Percentiles rank a stretch among this genome's conserved stretches.
These are phyloP conservation scores for Nephrocerus scutellatus DNA, from an alignment of 2,888 invertebrate genomes.

Conservation along the genomic window DNA sequence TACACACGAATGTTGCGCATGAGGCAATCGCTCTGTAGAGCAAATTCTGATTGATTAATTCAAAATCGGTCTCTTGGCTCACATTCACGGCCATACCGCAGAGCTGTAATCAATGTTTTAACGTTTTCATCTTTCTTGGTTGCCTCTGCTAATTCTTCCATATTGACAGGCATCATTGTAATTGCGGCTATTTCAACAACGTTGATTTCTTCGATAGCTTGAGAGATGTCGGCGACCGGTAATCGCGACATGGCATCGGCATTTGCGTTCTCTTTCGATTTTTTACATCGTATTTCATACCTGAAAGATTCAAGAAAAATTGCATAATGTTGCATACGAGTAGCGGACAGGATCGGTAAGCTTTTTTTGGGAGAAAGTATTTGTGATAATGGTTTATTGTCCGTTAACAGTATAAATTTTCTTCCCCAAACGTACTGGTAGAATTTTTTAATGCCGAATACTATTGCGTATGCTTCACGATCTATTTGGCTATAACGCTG, in stretches of 20 bases:
- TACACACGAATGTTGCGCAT: conserved; percentile 20
- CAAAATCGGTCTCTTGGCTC: conserved; percentile 12
- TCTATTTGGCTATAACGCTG: conserved; percentile 21
- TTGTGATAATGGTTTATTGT: conserved; percentile 25
- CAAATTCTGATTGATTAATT: conserved; percentile 14
- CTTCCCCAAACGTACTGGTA: conserved; percentile 40
- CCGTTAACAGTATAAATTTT: conserved; percentile 24
- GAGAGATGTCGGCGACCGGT: conserved; percentile 8
- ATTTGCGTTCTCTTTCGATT: conserved; percentile 19
- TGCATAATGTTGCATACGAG: conserved; percentile 24
- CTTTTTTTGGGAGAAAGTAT: conserved; percentile 22
- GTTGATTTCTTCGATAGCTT: conserved; percentile 10
- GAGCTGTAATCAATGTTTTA: conserved; percentile 7
- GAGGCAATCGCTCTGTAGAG: conserved; percentile 21
- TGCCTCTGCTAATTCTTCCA: conserved; percentile 6
- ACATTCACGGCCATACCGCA: conserved; percentile 13
- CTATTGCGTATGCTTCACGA: conserved; percentile 34
- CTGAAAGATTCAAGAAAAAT: conserved; percentile 23
- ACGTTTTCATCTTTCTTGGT: conserved; percentile 12
- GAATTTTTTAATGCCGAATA: conserved; percentile 40
- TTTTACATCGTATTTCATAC: conserved; percentile 19
- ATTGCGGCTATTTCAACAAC: conserved; percentile 16
- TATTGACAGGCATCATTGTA: conserved; percentile 17
- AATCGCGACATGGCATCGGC: conserved; percentile 23
- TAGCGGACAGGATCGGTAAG: conserved; percentile 22